These are phyloP conservation scores for Noctua pronuba DNA, from an alignment of 2,888 invertebrate genomes.

Conservation along the genomic window DNA sequence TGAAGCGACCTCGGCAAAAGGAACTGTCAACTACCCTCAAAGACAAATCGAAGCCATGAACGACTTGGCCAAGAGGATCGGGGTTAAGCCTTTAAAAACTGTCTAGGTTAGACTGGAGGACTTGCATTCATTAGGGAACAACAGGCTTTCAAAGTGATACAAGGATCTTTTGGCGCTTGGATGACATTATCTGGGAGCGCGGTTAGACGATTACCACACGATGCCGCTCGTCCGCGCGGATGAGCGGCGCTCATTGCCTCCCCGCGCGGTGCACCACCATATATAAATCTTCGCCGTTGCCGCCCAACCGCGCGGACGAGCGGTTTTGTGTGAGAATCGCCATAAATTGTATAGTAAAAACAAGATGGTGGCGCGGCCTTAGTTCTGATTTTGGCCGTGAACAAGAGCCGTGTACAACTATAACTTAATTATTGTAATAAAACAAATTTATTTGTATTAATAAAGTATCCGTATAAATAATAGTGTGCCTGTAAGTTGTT, in stretches of 20 bases:
- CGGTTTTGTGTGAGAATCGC: background rate
- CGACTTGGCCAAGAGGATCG: constrained; percentile 89
- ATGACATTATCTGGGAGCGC: background rate
- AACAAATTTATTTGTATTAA: background rate
- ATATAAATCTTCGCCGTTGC: background rate
- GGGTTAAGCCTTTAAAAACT: constrained; percentile 83
- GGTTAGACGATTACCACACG: background rate
- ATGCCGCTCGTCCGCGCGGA: background rate
- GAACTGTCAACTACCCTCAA: constrained; percentile 95
- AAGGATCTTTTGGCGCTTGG: background rate
- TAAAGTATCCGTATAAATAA: background rate
- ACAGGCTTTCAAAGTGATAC: background rate
- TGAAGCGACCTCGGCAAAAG: constrained; percentile 92
- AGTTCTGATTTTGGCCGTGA: background rate
- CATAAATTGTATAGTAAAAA: background rate
- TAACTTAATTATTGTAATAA: background rate
- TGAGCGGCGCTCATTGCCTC: background rate
- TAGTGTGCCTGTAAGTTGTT: background rate
- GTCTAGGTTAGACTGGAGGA: constrained; percentile 9
- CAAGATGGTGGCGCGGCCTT: background rate
- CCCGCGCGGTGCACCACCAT: background rate
- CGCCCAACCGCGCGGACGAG: background rate
- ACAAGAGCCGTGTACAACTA: background rate
- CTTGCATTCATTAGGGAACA: background rate
- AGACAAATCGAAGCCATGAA: constrained; percentile 93